Evolutionary conservation across 2,113 vertebrate species (phyloP).

Genomic region (Mesocricetus auratus): DNA sequence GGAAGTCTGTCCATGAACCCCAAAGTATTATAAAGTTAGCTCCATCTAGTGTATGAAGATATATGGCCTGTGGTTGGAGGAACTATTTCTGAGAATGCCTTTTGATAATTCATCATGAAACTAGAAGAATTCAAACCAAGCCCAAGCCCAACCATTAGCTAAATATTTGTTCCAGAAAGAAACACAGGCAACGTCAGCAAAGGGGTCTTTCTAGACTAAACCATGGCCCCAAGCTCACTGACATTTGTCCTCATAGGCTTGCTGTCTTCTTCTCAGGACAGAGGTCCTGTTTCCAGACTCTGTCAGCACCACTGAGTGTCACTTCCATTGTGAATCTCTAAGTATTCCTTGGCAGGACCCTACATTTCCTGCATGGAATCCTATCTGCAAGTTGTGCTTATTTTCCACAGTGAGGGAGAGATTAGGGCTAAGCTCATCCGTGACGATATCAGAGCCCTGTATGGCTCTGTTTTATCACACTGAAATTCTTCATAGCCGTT

Average conservation of each 20-base stretch:
- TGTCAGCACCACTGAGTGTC: neutral
- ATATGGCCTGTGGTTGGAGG: neutral
- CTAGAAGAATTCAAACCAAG: neutral
- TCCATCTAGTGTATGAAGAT: conserved; percentile 85
- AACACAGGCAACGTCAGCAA: neutral
- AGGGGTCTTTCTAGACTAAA: conserved; percentile 12
- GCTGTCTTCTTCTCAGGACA: neutral
- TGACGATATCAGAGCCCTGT: conserved; percentile 7
- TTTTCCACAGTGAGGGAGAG: conserved; percentile 33
- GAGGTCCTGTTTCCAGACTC: conserved; percentile 51
- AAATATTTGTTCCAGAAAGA: neutral
- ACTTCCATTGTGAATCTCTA: conserved; percentile 58
- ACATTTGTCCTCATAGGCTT: conserved; percentile 61
- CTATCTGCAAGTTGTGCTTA: conserved; percentile 40
- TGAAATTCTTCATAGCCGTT: conserved; percentile 58
- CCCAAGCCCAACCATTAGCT: neutral
- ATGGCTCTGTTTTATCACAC: conserved; percentile 66
- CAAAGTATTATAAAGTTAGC: conserved; percentile 60
- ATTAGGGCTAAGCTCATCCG: neutral
- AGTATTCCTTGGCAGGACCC: conserved; percentile 1
- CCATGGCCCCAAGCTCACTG: conserved; percentile 15
- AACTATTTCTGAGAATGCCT: neutral
- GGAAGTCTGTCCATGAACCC: neutral
- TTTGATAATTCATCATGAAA: conserved; percentile 24
- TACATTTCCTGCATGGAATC: neutral